Evolutionary conservation across 1,140 invertebrate genomes (phyloP).

Genomic region (Bombus confusus): DNA sequence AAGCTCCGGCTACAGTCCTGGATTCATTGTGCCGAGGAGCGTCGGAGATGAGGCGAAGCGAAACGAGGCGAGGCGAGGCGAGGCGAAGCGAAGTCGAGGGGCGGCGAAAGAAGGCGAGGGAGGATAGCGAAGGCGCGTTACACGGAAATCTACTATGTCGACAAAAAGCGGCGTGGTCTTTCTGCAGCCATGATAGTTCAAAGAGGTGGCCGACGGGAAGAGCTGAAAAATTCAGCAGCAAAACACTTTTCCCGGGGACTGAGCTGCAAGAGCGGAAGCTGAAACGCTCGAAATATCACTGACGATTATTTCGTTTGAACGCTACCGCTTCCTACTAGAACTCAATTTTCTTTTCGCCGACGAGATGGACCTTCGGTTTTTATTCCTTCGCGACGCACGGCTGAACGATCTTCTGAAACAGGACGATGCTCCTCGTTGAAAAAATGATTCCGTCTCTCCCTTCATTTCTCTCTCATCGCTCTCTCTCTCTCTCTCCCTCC

Average conservation of each 20-base stretch:
- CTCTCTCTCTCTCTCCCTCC: neutral
- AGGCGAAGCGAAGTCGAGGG: neutral
- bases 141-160: slow-evolving; percentile 67
- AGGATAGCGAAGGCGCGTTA: slow-evolving; percentile 56
- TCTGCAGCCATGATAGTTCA: slow-evolving; percentile 53
- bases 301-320: slow-evolving; percentile 56
- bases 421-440: neutral
- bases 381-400: neutral
- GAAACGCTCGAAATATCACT: slow-evolving; percentile 56
- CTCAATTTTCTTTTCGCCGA: neutral
- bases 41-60: neutral
- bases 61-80: neutral
- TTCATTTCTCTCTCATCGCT: neutral
- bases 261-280: slow-evolving; percentile 7
- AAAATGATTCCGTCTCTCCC: neutral
- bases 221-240: slow-evolving; percentile 58
- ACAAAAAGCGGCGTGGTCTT: slow-evolving; percentile 61
- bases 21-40: slow-evolving; percentile 59
- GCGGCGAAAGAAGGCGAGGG: slow-evolving; percentile 37
- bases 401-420: neutral
- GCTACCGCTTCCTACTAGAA: neutral
- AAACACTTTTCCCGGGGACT: slow-evolving; percentile 40
- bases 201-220: slow-evolving; percentile 34
- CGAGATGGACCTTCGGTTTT: neutral
- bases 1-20: slow-evolving; percentile 60